phyloP scores from a whole-genome alignment of 2,888 invertebrate species.

The Marronus borbonicus region DNA sequence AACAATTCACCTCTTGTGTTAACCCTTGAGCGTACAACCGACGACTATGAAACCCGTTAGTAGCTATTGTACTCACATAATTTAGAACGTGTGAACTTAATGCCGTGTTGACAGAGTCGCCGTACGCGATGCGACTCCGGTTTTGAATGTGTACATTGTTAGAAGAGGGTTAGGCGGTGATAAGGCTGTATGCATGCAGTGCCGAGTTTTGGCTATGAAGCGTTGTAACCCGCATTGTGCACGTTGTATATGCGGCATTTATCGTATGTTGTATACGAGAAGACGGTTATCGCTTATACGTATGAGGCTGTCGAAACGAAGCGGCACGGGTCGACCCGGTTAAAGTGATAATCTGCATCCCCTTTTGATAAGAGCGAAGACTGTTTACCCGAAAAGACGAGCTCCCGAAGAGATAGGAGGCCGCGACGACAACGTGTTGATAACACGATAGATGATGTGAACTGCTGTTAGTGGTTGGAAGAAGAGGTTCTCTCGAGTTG shows the following conservation, averaged over 20 bases:
- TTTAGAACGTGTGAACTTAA: constrained; percentile 48
- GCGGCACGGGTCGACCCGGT: constrained; percentile 28
- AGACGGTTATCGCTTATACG: constrained; percentile 33
- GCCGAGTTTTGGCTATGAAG: too few species aligned
- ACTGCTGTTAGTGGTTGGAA: constrained; percentile 12
- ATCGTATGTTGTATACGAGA: constrained; percentile 3
- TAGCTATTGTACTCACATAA: constrained; percentile 37
- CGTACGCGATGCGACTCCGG: constrained; percentile 30
- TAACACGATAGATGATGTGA: constrained; percentile 24
- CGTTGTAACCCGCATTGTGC: constrained; percentile 16
- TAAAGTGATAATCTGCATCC: constrained; percentile 45
- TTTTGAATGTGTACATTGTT: constrained; percentile 44
- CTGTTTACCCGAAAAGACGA: constrained; percentile 37
- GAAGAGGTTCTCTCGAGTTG: not conserved
- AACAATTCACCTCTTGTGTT: constrained; percentile 24
- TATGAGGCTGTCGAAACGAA: constrained; percentile 30
- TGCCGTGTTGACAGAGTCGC: constrained; percentile 41
- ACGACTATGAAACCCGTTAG: constrained; percentile 33
- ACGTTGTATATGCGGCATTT: constrained; percentile 8
- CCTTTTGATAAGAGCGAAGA: constrained; percentile 33
- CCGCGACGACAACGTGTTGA: constrained; percentile 20
- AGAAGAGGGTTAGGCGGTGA: constrained; percentile 40
- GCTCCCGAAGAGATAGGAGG: constrained; percentile 27
- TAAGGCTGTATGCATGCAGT: constrained; percentile 18
- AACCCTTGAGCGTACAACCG: constrained; percentile 30